These are phyloP conservation scores for Abscondita cerata DNA, from an alignment of 2,888 invertebrate genomes.

Conservation along the genomic window DNA sequence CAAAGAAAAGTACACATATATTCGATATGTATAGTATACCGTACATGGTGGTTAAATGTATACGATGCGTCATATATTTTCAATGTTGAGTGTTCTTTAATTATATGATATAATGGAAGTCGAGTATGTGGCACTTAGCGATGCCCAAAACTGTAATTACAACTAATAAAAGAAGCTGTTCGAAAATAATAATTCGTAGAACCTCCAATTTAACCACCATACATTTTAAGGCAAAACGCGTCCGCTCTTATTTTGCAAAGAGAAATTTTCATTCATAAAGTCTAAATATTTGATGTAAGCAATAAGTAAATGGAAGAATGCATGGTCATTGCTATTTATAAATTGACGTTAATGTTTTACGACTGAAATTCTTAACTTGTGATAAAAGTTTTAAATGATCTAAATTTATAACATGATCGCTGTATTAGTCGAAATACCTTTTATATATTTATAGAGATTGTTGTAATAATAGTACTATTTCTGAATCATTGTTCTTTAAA, in stretches of 20 bases:
- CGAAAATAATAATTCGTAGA: not conserved
- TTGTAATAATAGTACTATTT: not conserved
- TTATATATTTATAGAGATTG: not conserved
- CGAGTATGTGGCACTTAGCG: not conserved
- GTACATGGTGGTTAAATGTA: not conserved
- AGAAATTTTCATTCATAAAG: not conserved
- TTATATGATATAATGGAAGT: constrained; percentile 1
- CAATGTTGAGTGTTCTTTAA: constrained; percentile 3
- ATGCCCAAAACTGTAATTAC: not conserved
- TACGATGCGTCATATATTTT: not conserved
- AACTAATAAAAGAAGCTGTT: not conserved
- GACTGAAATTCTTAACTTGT: constrained; percentile 19
- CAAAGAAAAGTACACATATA: constrained; percentile 13
- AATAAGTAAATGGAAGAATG: not conserved
- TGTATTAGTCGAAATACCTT: constrained; percentile 13
- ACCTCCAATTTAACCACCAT: not conserved
- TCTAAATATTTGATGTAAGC: not conserved
- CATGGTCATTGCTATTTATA: constrained; percentile 24
- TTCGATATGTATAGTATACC: not conserved
- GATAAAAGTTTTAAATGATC: constrained; percentile 22
- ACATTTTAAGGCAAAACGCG: not conserved
- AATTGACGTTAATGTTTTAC: constrained; percentile 7
- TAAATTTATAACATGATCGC: constrained; percentile 21
- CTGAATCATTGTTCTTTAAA: constrained; percentile 1
- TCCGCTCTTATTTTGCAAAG: not conserved